Evolutionary conservation across 53 echinoderm and acorn worm genomes (phyloP).

Genomic region (Astropecten irregularis): DNA sequence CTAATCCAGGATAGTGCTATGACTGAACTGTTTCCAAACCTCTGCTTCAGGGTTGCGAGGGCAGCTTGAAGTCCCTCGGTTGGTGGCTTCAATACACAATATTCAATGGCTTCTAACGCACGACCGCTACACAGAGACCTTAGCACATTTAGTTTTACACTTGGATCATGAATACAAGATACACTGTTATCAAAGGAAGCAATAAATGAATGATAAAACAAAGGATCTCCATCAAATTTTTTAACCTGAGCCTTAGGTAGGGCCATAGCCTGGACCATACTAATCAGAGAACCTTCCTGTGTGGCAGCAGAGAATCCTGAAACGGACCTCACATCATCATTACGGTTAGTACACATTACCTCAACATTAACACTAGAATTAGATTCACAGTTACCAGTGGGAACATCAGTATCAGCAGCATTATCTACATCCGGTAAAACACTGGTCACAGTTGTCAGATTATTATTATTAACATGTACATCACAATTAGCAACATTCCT

Average conservation of each 20-base stretch:
- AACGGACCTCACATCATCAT: not conserved
- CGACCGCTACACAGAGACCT: conserved; percentile 43
- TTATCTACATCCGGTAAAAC: conserved; percentile 1
- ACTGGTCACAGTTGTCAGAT: too few relatives aligned
- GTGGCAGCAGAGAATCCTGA: not conserved
- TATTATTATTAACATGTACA: too few relatives aligned
- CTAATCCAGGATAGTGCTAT: too few relatives aligned
- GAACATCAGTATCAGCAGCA: conserved; percentile 20
- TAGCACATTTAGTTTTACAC: conserved; percentile 47
- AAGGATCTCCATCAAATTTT: conserved; percentile 56
- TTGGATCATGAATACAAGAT: conserved; percentile 33
- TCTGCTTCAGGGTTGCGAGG: conserved; percentile 42
- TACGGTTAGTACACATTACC: too few relatives aligned
- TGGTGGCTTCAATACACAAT: conserved; percentile 54
- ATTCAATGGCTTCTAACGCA: conserved; percentile 49
- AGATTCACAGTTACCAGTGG: conserved; percentile 7
- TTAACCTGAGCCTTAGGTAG: conserved; percentile 35
- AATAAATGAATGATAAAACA: conserved; percentile 51
- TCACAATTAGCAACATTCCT: too few relatives aligned
- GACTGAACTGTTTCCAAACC: conserved; percentile 62
- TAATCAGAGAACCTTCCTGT: not conserved
- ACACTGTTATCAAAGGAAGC: conserved; percentile 51
- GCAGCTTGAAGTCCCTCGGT: conserved; percentile 46
- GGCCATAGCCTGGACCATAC: conserved; percentile 20
- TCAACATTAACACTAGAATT: not conserved